A percentile compares a stretch with the other conserved stretches of the same genome.
These are phyloP conservation scores for Thalpophila matura DNA, from an alignment of 2,888 invertebrate genomes.

Conservation along the genomic window DNA sequence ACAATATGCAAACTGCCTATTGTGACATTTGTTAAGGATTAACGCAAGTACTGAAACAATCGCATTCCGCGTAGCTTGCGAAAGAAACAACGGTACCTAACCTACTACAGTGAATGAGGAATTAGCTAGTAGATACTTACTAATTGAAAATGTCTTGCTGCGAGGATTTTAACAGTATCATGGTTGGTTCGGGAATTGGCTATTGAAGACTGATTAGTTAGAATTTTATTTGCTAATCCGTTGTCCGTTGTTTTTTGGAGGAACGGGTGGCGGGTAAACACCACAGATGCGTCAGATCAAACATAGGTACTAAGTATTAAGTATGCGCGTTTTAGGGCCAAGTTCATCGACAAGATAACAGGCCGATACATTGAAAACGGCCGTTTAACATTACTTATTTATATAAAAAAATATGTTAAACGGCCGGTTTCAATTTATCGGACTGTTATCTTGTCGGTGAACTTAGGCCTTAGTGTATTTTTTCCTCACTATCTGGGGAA, in stretches of 20 bases:
- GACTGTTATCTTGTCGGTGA: too few species aligned
- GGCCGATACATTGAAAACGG: too few species aligned
- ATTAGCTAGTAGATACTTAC: slow-evolving; percentile 14
- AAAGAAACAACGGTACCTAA: slow-evolving; percentile 59
- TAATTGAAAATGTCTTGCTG: slow-evolving; percentile 12
- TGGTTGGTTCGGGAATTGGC: background rate
- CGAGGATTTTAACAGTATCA: slow-evolving; percentile 25
- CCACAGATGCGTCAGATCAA: too few species aligned
- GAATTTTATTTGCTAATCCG: slow-evolving; percentile 3
- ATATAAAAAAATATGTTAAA: too few species aligned
- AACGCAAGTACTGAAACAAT: slow-evolving; percentile 63
- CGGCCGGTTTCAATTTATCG: too few species aligned
- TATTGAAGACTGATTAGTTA: background rate
- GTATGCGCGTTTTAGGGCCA: too few species aligned
- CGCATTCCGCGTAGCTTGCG: slow-evolving; percentile 64
- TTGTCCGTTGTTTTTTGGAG: background rate
- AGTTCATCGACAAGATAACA: too few species aligned
- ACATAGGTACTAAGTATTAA: too few species aligned
- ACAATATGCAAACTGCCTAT: slow-evolving; percentile 69
- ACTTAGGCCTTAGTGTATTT: too few species aligned
- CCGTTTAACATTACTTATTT: too few species aligned
- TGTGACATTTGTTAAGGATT: slow-evolving; percentile 70
- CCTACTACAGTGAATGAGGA: slow-evolving; percentile 17
- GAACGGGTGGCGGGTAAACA: background rate
- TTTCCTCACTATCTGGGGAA: too few species aligned